A percentile compares a stretch with the other conserved stretches of the same genome.
phyloP scores from a whole-genome alignment of 2,797 vertebrate genomes.

The Enteromius fasciolatus region DNA sequence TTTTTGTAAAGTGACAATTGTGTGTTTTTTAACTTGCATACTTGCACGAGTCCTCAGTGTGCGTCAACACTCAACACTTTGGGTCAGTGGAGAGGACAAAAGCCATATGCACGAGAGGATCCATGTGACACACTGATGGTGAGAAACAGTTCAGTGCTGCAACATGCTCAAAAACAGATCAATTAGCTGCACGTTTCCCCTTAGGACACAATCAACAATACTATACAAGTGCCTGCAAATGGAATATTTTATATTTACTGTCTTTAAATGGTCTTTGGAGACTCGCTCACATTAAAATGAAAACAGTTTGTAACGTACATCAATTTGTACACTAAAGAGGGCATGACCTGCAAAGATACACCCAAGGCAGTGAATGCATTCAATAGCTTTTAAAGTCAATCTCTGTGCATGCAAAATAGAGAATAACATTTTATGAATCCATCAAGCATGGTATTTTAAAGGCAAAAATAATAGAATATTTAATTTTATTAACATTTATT shows the following conservation, averaged over 20 bases:
- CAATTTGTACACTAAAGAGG: constrained; percentile 16
- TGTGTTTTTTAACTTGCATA: not conserved
- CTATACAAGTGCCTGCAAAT: not conserved
- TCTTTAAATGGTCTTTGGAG: constrained; percentile 19
- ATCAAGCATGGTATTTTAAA: not conserved
- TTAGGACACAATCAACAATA: constrained; percentile 31
- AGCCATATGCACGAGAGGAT: constrained; percentile 2
- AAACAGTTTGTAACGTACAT: not conserved
- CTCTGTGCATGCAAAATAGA: not conserved
- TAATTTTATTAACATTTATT: not conserved
- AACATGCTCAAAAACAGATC: constrained; percentile 28
- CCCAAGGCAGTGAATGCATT: constrained; percentile 4
- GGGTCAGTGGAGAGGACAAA: not conserved
- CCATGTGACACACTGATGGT: constrained; percentile 22
- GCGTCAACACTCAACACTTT: not conserved
- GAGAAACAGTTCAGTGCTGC: constrained; percentile 13
- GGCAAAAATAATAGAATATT: not conserved
- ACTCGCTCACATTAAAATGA: not conserved
- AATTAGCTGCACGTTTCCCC: constrained; percentile 23
- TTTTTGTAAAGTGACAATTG: not conserved
- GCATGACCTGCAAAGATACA: constrained; percentile 6
- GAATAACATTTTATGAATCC: not conserved
- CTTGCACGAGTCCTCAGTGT: not conserved
- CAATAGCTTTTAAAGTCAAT: not conserved
- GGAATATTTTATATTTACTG: constrained; percentile 24